Conservation (phyloP, 2,113 vertebrate species). For the Rhizomys pruinosus region DNA sequence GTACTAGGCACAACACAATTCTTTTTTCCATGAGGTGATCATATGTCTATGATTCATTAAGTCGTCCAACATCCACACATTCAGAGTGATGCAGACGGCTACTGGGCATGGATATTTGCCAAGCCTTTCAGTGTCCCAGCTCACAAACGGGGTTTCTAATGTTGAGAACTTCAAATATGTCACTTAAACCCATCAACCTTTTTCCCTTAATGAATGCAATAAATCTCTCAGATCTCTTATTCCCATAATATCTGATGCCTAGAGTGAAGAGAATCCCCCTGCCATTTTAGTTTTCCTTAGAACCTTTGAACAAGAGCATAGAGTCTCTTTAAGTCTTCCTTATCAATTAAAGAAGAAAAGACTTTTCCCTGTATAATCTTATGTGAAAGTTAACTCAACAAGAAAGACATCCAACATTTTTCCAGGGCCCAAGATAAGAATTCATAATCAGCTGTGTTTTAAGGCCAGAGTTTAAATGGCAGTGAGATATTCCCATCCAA, state of each 20-base stretch:
- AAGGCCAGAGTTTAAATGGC: neutral
- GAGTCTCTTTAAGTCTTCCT: conserved; percentile 9
- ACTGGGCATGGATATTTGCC: conserved; percentile 58
- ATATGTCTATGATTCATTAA: conserved; percentile 86
- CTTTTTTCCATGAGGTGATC: conserved; percentile 82
- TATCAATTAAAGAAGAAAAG: conserved; percentile 52
- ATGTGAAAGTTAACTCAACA: conserved; percentile 6
- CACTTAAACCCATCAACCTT: conserved; percentile 69
- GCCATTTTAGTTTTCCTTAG: conserved; percentile 34
- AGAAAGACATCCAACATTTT: neutral
- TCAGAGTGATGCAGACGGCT: conserved; percentile 76
- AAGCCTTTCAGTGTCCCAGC: conserved; percentile 65
- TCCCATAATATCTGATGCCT: conserved; percentile 52
- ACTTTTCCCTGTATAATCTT: neutral
- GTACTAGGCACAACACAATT: conserved; percentile 72
- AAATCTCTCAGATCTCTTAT: conserved; percentile 55
- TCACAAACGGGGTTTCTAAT: conserved; percentile 72
- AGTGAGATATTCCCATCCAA: neutral
- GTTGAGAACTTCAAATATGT: conserved; percentile 69
- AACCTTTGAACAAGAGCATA: conserved; percentile 36
- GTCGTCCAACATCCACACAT: conserved; percentile 78
- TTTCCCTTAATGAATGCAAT: conserved; percentile 46
- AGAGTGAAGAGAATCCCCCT: conserved; percentile 23
- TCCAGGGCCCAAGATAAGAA: neutral
- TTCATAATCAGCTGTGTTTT: neutral